Evolutionary conservation across 2,113 vertebrate species (phyloP), one percentile per base, ranked within the genome.

Genomic region (Chelonoidis abingdonii): DNA sequence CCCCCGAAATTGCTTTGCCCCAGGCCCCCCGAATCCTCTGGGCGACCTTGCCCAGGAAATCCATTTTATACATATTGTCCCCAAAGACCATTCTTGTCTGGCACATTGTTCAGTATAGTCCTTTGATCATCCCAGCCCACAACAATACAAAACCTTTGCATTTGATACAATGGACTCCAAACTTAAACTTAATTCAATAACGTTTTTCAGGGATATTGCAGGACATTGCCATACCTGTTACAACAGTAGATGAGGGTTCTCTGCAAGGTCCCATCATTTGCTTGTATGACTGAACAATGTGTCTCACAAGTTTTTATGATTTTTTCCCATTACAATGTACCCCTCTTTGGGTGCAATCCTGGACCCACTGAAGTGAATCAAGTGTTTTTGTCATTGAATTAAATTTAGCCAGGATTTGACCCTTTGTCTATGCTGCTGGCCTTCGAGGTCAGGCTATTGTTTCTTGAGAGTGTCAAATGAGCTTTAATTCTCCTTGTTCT

Each of bases 351-450:
- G 50, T 69, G 6, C 59, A 41, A 47, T 10, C 21, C 4, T 38
- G 56, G 0, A 13, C 2, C 12, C 2, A 52, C 1, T 35, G 69
- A 35, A 75, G 53, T 9, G 52, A 52, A 10, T 35, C 29, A 35
- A 29, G 49, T 21, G 10, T 11, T 24, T 83, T 92, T 87, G 35
- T 3, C 38, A 52, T 35, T 87, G 38, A 52, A 16, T 38, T 52
- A 1, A 4, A 1, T 1, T 11, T 44, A 87, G 10, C 16, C 41
- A 65, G 78, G 12, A 3, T 80, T 87, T 87, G 83, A 31, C 10
- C 38, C 38, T 44, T 24, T 44, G 8, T 21, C 65, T 38, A 22
- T 22, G 10, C 75, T 78, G 41, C 24, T 44, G 24, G 11, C 2
- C 5, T 91, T 21, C 10, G 54, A 86, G n/a, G 75, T 5, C 19